Base-by-base conservation (phyloP, 2,888 invertebrate genomes). In the Oligia latruncula region DNA sequence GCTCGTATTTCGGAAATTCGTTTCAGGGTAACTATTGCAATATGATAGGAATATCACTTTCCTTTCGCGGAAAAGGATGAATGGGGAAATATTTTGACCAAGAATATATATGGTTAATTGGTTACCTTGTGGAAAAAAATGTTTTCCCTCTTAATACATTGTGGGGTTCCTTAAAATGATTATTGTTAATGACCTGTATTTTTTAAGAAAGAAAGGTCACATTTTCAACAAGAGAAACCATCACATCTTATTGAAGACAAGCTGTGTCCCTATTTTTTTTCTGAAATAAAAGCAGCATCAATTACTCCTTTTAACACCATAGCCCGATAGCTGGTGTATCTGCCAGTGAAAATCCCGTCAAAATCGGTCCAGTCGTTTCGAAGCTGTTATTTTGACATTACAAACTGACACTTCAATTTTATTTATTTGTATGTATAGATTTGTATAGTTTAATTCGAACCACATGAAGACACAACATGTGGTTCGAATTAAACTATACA, bases 21-120 rank as follows among this genome's bases (percentile, higher is more conserved):
- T 58, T 87, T 71, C 60, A 29, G 43, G 68, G 43, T 79, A 76
- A 81, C 78, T 83, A 85, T 81, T 81, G 83, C 74, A 78, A 81
- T 82, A 65, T 81, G 77, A 82, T 83, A 78, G 67, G 81, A 81
- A 87, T 87, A 83, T 81, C 83, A 78, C 49, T 80, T 87, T 80
- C 71, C 46, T 66, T 65, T 68, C 13, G 43, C 49, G n/a, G 66
- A 43, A 77, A 70, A 64, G 52, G 71, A 60, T 74, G 40, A 64
- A 60, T 71, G 60, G 55, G 43, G 67, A 43, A 49, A 65, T 71
- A 81, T 71, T 81, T 85, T 67, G 52, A 52, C 55, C 20, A 35
- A 67, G 20, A 6, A 71, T 49, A 23, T 17, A 71, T 49, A 55
- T 20, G 35, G 15, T 29, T 29, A 29, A 29, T 29, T 29, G 29